Evolutionary conservation across 2,113 vertebrate genomes (phyloP).

Genomic region (Zootoca vivipara): DNA sequence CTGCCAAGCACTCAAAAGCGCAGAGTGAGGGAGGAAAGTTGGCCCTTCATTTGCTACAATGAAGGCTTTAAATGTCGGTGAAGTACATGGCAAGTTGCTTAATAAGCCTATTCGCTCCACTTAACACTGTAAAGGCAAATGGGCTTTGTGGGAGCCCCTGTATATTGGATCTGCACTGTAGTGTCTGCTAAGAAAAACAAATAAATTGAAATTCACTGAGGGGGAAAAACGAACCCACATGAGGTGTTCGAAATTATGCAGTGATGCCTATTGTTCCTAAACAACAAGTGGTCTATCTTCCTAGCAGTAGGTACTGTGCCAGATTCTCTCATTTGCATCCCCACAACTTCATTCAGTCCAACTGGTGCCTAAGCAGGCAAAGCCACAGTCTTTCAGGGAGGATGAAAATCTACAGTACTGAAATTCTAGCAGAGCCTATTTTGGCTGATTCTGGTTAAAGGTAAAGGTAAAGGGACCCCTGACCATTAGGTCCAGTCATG

Average conservation of each 20-base stretch:
- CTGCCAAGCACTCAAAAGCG: constrained; percentile 12
- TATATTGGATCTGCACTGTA: background rate
- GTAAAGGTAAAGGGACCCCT: too few species aligned
- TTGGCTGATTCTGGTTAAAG: background rate
- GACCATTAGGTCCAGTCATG: too few species aligned
- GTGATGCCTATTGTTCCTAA: background rate
- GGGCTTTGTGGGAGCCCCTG: background rate
- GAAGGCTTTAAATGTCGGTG: constrained; percentile 5
- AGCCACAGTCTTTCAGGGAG: background rate
- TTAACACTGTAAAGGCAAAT: constrained; percentile 19
- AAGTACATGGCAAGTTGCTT: background rate
- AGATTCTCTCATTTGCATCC: constrained; percentile 8
- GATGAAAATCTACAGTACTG: background rate
- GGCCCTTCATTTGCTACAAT: background rate
- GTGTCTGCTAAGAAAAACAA: background rate
- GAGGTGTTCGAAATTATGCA: constrained; percentile 5
- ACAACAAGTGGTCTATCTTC: constrained; percentile 9
- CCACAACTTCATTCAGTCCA: constrained; percentile 24
- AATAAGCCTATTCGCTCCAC: constrained; percentile 1
- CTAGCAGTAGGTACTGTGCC: background rate
- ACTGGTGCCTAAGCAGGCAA: background rate
- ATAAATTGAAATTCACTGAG: constrained; percentile 12
- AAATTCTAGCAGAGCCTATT: background rate
- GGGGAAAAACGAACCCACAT: background rate
- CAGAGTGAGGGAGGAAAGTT: background rate